These are phyloP conservation scores for Taenioides sp. DNA, from an alignment of 2,797 vertebrate species.

Conservation along the genomic window DNA sequence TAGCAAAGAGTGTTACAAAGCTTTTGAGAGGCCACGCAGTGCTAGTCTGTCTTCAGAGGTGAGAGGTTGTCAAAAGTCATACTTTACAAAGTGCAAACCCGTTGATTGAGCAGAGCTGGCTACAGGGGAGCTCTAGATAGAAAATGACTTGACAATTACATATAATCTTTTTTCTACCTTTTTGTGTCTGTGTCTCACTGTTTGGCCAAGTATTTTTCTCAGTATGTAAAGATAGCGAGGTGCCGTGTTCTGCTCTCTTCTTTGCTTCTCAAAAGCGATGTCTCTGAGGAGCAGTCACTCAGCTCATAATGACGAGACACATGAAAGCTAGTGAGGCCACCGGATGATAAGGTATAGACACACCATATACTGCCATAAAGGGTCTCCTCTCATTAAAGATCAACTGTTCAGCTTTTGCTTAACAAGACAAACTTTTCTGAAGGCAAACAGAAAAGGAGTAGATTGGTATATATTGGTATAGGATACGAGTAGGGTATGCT, in stretches of 20 bases:
- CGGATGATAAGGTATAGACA: conserved; percentile 50
- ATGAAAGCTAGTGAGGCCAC: conserved; percentile 50
- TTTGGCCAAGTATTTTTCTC: conserved; percentile 47
- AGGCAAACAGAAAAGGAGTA: conserved; percentile 46
- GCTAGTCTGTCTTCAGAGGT: conserved; percentile 44
- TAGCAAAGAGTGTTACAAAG: conserved; percentile 41
- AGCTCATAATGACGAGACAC: conserved; percentile 59
- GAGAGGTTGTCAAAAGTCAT: conserved; percentile 50
- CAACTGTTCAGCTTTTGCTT: conserved; percentile 54
- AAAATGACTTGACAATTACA: conserved; percentile 37
- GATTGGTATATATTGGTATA: conserved; percentile 18
- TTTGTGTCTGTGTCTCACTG: conserved; percentile 22
- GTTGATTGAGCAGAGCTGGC: conserved; percentile 54
- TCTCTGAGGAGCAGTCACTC: conserved; percentile 64
- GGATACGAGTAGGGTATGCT: conserved; percentile 3
- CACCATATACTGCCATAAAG: conserved; percentile 31
- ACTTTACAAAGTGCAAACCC: conserved; percentile 41
- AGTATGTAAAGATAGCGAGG: conserved; percentile 49
- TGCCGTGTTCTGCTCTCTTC: conserved; percentile 17
- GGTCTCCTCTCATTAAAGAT: conserved; percentile 69
- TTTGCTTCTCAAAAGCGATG: conserved; percentile 57
- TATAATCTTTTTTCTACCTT: conserved; percentile 7
- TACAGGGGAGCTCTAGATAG: conserved; percentile 24
- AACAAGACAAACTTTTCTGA: conserved; percentile 51
- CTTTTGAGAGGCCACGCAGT: conserved; percentile 24